Evolutionary conservation across 2,888 invertebrate genomes (phyloP), one percentile per base, ranked within the genome.

Genomic region (Pemphredon lugubris): DNA sequence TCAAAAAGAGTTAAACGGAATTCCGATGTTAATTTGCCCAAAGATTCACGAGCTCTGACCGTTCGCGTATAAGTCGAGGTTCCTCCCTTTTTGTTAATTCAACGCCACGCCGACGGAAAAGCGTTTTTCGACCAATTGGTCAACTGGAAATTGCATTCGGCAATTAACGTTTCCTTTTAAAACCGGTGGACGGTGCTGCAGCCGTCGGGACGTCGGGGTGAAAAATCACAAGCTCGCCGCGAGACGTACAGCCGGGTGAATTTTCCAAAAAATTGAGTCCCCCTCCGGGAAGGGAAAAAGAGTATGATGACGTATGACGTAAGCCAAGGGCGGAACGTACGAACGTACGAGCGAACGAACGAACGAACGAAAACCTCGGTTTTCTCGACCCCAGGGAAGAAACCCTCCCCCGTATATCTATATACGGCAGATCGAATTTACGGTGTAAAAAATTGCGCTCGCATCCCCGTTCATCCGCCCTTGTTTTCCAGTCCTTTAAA

Each of bases 401-500:
- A 40, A 20, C 44, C 13, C n/a, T 44, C 26, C 16, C 4, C 11
- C 18, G 34, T 30, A 39, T 18, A 45, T 50, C 32, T 20, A 34
- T 37, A 32, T 7, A 20, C n/a, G 45, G n/a, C 26, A 32, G 53
- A 64, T 73, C 44, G 64, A 73, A 73, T 64, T 75, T 60, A 37
- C 51, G 6, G 37, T 42, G 23, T 48, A 79, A 75, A 70, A 82
- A 73, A 74, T 79, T 60, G 45, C 54, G 48, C 71, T 77, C 71
- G 48, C 66, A 53, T 69, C 61, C 66, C 48, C 59, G 60, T 13
- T 30, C 51, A 50, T 50, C 60, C 23, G 57, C 37, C 66, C 80
- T 65, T 77, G 64, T 82, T 81, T 82, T 80, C 73, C 76, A 60
- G 14, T 44, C 71, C 58, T 64, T 80, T 76, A 68, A 68, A 65